phyloP scores from a whole-genome alignment of 2,797 vertebrate genomes.

The Darevskia nairensis region DNA sequence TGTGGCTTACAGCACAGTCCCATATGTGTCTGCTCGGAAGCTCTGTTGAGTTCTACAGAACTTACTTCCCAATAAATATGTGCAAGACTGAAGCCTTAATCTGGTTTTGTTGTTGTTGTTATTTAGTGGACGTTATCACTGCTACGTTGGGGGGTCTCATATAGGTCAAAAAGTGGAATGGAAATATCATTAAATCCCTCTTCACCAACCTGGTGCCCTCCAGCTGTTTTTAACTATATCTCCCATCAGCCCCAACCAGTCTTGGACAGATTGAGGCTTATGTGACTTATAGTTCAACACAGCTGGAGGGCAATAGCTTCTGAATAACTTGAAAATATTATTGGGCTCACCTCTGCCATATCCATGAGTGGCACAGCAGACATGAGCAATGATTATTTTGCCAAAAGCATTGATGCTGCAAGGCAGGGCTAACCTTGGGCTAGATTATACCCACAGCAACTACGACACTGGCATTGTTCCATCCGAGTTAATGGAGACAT shows the following conservation, averaged over 20 bases:
- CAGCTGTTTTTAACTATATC: too few relatives aligned
- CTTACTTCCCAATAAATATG: too few relatives aligned
- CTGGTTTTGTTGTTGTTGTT: neutral
- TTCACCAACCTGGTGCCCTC: too few relatives aligned
- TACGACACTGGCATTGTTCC: conserved; percentile 10
- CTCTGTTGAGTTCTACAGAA: too few relatives aligned
- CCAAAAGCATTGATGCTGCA: neutral
- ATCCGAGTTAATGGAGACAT: conserved; percentile 17
- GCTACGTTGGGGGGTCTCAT: too few relatives aligned
- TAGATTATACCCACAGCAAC: conserved; percentile 14
- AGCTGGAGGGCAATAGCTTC: too few relatives aligned
- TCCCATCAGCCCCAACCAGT: too few relatives aligned
- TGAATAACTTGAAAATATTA: neutral
- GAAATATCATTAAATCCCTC: neutral
- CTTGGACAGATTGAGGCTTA: too few relatives aligned
- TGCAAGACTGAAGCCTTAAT: neutral
- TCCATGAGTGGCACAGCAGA: neutral
- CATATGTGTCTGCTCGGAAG: too few relatives aligned
- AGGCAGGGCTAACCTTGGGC: accelerated
- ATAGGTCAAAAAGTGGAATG: neutral
- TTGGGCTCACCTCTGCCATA: neutral
- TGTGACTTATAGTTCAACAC: neutral
- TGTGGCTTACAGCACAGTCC: neutral
- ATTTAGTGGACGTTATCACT: too few relatives aligned
- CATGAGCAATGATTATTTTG: accelerated